Conservation (phyloP, 2,797 vertebrate species). For the Pseudomugil gertrudae region DNA sequence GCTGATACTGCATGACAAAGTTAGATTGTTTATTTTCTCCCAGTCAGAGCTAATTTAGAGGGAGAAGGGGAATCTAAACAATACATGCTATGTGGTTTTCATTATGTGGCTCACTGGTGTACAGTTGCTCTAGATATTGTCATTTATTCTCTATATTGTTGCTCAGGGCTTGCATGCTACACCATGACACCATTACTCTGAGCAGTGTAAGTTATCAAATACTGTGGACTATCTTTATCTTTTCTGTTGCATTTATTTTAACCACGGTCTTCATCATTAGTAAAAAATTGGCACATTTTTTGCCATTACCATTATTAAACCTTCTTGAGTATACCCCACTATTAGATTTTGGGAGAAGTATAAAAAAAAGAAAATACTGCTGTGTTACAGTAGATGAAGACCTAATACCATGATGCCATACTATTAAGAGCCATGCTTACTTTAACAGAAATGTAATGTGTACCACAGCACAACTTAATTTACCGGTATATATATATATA, state of each 20-base stretch:
- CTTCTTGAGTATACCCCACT: background rate
- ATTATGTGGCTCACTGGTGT: background rate
- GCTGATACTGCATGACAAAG: background rate
- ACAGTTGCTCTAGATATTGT: background rate
- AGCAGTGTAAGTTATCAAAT: background rate
- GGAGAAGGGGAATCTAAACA: background rate
- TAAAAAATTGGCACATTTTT: background rate
- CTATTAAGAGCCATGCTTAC: background rate
- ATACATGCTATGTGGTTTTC: background rate
- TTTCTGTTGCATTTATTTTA: background rate
- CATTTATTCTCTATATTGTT: background rate
- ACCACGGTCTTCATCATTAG: background rate
- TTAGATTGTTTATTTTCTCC: background rate
- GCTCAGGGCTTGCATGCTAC: too few relatives aligned
- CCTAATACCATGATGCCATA: slow-evolving; percentile 6
- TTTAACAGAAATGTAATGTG: background rate
- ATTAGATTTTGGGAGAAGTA: background rate
- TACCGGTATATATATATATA: background rate
- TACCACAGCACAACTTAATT: background rate
- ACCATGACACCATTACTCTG: background rate
- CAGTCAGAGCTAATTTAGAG: background rate
- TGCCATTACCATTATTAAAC: too few relatives aligned
- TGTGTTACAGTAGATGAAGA: background rate
- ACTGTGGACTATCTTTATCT: background rate
- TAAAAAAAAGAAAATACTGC: slow-evolving; percentile 3